phyloP scores from a whole-genome alignment of 2,797 vertebrate species.

The Acanthornis magna region DNA sequence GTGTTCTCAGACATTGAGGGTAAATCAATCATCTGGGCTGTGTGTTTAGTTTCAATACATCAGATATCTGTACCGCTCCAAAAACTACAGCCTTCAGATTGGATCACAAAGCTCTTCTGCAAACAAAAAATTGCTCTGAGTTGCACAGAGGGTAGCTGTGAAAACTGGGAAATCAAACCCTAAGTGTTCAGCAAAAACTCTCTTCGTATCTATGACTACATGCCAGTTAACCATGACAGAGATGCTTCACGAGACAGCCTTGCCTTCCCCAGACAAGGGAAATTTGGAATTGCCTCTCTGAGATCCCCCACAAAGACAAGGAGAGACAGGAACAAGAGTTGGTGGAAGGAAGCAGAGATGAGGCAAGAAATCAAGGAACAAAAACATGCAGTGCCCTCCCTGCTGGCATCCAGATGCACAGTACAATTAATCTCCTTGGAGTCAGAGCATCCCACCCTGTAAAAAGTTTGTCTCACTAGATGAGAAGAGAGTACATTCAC shows the following conservation, averaged over 20 bases:
- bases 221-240: not conserved
- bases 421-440: not conserved
- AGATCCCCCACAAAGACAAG: not conserved
- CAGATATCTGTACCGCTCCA: not conserved
- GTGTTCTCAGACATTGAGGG: not conserved
- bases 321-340: not conserved
- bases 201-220: not conserved
- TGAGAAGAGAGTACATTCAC: not conserved
- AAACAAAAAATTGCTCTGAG: not conserved
- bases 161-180: not conserved
- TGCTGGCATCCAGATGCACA: not conserved
- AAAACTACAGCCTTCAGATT: not conserved
- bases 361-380: not conserved
- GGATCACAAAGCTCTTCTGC: not conserved
- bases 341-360: not conserved
- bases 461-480: not conserved
- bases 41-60: not conserved
- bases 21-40: not conserved
- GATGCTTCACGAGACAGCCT: not conserved
- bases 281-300: not conserved
- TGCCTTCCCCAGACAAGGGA: not conserved
- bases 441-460: not conserved
- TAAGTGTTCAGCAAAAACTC: not conserved
- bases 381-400: not conserved
- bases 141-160: not conserved